Base-by-base conservation (phyloP, 2,888 invertebrate species). In the Sisyra terminalis region DNA sequence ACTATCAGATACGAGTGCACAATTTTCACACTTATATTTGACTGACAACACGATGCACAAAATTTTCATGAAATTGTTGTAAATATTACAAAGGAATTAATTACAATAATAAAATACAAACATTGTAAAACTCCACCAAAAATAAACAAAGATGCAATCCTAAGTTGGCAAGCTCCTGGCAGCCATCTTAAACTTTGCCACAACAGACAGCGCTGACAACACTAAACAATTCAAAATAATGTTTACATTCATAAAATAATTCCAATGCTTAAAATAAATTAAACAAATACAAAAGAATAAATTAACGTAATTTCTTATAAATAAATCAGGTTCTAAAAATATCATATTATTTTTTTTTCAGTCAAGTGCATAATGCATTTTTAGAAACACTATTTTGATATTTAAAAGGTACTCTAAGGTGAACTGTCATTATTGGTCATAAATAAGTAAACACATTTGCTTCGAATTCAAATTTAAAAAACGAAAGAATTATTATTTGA, bases 111-210 rank as follows among this genome's bases (percentile, higher is more conserved):
- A 11, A 11, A 34, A 16, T 11, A 32, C n/a, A 35, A 17, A 11
- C 11, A 32, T 13, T 34, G 11, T 11, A 34, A 40, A 35, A 42
- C 24, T 16, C 18, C 16, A 15, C 37, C 15, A 14, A 48, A 45
- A 45, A 46, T 44, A 48, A 48, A 47, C 44, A 46, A 47, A 48
- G 42, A 42, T 45, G 45, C 45, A 46, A 44, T 42, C 44, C 31
- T 46, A 51, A 51, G 47, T 50, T 51, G 48, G 48, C 48, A 51
- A 51, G 49, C 48, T 44, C 49, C 44, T 45, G 46, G 51, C 49
- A 51, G 54, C 54, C 54, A 54, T 54, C 48, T 54, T 54, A 51
- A 49, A 17, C 51, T 5, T 48, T 51, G 50, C 50, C 50, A 53
- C 52, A 41, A 41, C 34, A 41, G 32, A 34, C 34, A 17, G 14